Base-by-base conservation (phyloP, 2,888 invertebrate genomes). In the Trichogramma evanescens region DNA sequence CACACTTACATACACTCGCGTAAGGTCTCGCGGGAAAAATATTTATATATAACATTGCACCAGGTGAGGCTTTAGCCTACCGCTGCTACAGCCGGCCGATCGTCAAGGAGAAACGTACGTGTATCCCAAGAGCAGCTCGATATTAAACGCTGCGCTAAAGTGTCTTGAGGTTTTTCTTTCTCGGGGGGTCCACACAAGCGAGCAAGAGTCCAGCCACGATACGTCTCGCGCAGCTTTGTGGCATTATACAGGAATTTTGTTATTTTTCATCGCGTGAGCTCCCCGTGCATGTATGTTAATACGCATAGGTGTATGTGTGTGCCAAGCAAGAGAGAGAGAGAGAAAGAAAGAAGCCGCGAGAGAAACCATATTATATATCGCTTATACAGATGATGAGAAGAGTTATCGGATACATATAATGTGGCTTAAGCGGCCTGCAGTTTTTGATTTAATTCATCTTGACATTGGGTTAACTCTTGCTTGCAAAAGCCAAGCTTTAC, bases 231-330 rank as follows among this genome's bases (percentile, higher is more conserved):
- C 48, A 13, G 48, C 48, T 48, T 48, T 10, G 48, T 6, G 48
- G 48, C 48, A 48, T 13, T 48, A 10, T 10, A 10, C 10, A 45
- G 10, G 26, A 26, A 64, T 70, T 70, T 67, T 66, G 53, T 69
- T 71, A 73, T 72, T 70, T 72, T 71, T 70, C 72, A 70, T 71
- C 71, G 68, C 68, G 68, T 68, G 67, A 48, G 65, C 58, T 71
- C 68, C 26, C 71, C 72, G 71, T 71, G 72, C 66, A 63, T 62
- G 61, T 56, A 50, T 38, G 59, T 66, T 56, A 50, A 65, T 63
- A 51, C 58, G 54, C 63, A 60, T 61, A 62, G 42, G 39, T n/a
- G 49, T 39, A 43, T 45, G 46, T 26, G 50, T 44, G n/a, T 45
- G 13, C 42, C 48, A 49, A 52, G 41, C 7, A 56, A 2, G n/a